phyloP scores from a whole-genome alignment of 2,888 invertebrate species.

The Agrilus mali region DNA sequence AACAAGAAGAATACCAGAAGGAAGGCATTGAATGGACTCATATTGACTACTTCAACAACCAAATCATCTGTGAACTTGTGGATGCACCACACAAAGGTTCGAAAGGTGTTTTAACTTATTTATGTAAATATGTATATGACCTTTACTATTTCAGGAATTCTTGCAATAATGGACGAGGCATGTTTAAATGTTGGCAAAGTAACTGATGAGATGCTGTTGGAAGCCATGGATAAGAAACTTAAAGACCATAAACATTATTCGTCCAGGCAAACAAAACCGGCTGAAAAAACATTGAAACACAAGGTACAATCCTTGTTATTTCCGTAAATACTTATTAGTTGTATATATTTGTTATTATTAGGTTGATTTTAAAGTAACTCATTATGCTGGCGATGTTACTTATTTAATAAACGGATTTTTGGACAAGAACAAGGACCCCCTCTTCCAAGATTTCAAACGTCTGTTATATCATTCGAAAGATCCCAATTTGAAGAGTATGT shows the following conservation, averaged over 20 bases:
- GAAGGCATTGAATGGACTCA: conserved; percentile 96
- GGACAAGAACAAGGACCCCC: conserved; percentile 93
- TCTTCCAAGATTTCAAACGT: conserved; percentile 95
- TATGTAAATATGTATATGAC: not conserved
- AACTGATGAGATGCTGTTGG: conserved; percentile 70
- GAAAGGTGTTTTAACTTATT: not conserved
- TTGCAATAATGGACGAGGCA: conserved; percentile 94
- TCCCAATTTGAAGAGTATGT: conserved; percentile 70
- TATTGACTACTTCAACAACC: conserved; percentile 94
- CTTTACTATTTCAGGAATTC: conserved; percentile 28
- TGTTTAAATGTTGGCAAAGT: conserved; percentile 92
- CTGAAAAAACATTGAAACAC: conserved; percentile 48
- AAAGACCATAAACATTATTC: conserved; percentile 80
- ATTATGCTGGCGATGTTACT: conserved; percentile 95
- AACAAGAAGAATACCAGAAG: conserved; percentile 91
- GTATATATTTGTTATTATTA: conserved; percentile 4
- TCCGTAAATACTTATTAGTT: not conserved
- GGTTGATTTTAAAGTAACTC: conserved; percentile 67
- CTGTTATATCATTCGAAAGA: conserved; percentile 76
- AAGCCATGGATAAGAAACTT: conserved; percentile 86
- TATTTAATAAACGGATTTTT: conserved; percentile 85
- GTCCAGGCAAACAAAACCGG: conserved; percentile 70
- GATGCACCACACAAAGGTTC: conserved; percentile 85
- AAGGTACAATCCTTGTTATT: conserved; percentile 4
- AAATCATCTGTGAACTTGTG: conserved; percentile 88